Percentiles rank a stretch among this genome's conserved stretches.
These are phyloP conservation scores for Poicephalus gulielmi DNA, from an alignment of 2,113 vertebrate genomes.

Conservation along the genomic window DNA sequence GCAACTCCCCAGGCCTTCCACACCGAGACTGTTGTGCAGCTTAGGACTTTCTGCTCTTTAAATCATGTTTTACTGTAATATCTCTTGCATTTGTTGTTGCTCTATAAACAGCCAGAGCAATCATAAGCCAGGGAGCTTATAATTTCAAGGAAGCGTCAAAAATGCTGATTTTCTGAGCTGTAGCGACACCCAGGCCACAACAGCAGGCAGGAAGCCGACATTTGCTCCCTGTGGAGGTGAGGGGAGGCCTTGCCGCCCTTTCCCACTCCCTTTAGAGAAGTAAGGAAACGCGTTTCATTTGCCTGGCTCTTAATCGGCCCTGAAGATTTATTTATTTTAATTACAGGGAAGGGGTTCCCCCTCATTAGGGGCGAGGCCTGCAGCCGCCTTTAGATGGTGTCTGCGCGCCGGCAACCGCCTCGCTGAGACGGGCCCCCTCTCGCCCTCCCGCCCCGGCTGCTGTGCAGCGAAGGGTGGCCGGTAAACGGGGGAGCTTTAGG, in stretches of 20 bases:
- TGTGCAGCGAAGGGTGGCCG: neutral
- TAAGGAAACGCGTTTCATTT: rapidly evolving
- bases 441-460: neutral
- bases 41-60: neutral
- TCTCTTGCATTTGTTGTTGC: rapidly evolving
- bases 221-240: neutral
- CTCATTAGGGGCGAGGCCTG: no score
- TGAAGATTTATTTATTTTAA: no score
- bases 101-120: neutral
- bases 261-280: neutral
- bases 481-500: neutral
- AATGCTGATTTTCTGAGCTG: neutral
- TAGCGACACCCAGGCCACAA: rapidly evolving
- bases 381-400: neutral
- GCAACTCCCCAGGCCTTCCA: rapidly evolving
- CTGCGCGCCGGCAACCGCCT: neutral
- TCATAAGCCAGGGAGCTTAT: neutral
- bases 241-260: no score
- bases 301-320: rapidly evolving
- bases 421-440: neutral
- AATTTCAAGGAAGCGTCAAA: neutral
- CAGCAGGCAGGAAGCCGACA: neutral
- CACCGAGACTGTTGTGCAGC: rapidly evolving
- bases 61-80: neutral
- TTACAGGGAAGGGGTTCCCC: rapidly evolving